Conservation (phyloP, 2,888 invertebrate species). For the Bursaphelenchus okinawaensis region DNA sequence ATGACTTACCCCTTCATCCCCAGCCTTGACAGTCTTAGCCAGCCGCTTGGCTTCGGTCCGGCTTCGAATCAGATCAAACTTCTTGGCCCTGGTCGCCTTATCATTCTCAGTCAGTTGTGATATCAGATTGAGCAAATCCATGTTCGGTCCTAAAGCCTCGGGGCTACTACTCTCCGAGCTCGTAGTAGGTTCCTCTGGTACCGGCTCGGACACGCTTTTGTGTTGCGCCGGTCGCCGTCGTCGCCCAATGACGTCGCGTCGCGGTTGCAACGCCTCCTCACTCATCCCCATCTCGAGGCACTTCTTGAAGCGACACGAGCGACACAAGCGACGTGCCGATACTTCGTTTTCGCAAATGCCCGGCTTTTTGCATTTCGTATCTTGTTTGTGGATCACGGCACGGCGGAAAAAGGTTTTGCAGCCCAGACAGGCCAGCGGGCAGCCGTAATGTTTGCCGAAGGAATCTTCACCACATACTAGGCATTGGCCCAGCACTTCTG, state of each 20-base stretch:
- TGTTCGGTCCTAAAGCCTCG: slow-evolving; percentile 1
- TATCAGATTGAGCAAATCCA: slow-evolving; percentile 30
- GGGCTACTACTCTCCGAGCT: slow-evolving; percentile 3
- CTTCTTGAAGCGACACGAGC: slow-evolving; percentile 47
- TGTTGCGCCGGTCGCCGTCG: slow-evolving; percentile 14
- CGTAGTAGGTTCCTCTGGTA: slow-evolving; percentile 11
- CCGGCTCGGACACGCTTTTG: not conserved
- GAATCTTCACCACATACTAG: slow-evolving; percentile 29
- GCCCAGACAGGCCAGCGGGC: slow-evolving; percentile 52
- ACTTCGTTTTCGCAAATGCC: slow-evolving; percentile 40
- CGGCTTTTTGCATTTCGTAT: slow-evolving; percentile 50
- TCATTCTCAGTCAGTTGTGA: slow-evolving; percentile 32
- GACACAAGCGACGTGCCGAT: slow-evolving; percentile 48
- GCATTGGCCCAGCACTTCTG: slow-evolving; percentile 24
- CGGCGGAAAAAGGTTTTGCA: slow-evolving; percentile 43
- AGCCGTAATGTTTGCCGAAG: slow-evolving; percentile 55
- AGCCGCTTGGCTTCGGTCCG: slow-evolving; percentile 46
- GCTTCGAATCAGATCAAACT: slow-evolving; percentile 43
- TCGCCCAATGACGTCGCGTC: slow-evolving; percentile 55
- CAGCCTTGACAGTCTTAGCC: slow-evolving; percentile 30
- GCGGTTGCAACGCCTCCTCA: slow-evolving; percentile 55
- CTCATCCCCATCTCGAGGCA: slow-evolving; percentile 57
- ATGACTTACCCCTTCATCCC: slow-evolving; percentile 18
- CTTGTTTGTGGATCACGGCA: slow-evolving; percentile 56
- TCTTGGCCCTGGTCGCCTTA: slow-evolving; percentile 34